Percentiles rank a stretch among this genome's conserved stretches.
phyloP scores from a whole-genome alignment of 2,113 vertebrate species.

The Siniperca chuatsi region DNA sequence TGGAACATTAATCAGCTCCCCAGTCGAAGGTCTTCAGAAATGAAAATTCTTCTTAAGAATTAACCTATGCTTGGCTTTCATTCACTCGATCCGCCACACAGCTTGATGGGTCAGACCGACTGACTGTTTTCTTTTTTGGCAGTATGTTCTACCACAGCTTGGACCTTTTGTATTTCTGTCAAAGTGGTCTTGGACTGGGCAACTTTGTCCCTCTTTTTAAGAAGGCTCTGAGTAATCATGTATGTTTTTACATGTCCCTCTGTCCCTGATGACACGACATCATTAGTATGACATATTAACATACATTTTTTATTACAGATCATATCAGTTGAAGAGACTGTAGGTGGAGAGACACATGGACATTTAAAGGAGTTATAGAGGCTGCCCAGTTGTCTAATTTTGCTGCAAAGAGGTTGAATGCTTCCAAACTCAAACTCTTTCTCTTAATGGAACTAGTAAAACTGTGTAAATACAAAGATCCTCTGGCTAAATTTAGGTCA shows the following conservation, averaged over 20 bases:
- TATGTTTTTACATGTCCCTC: background rate
- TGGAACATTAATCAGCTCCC: conserved; percentile 17
- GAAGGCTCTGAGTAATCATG: background rate
- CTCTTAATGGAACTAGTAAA: background rate
- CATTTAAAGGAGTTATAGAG: background rate
- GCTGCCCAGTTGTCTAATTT: background rate
- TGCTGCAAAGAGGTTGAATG: background rate
- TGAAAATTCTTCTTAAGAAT: background rate
- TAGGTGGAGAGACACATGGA: too few relatives aligned
- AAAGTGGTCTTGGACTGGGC: background rate
- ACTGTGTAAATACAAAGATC: background rate
- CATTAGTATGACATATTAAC: background rate
- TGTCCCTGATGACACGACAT: background rate
- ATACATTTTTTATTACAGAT: background rate
- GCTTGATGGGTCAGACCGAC: background rate
- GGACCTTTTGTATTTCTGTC: background rate
- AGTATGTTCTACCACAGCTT: background rate
- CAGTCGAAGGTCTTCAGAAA: background rate
- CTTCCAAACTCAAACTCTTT: background rate
- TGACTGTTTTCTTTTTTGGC: background rate
- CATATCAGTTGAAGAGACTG: background rate
- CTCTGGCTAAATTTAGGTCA: background rate
- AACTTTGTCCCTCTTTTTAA: background rate
- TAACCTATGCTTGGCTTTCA: background rate
- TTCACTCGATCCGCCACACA: background rate